Evolutionary conservation across 2,113 vertebrate genomes (phyloP).

Genomic region (Rafetus swinhoei): DNA sequence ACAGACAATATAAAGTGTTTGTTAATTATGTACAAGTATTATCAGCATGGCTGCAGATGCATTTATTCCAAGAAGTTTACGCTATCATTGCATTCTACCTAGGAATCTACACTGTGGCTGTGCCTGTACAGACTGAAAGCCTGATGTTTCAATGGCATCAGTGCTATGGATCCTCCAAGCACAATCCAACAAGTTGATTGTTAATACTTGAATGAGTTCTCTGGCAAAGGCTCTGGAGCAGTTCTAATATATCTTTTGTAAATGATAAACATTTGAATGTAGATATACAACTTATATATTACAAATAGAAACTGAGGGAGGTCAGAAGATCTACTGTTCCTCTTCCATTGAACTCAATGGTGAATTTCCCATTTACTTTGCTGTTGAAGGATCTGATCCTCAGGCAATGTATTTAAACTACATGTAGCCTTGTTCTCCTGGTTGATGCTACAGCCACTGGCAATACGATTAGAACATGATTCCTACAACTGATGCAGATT

Average conservation of each 20-base stretch:
- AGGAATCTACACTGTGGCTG: neutral
- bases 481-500: neutral
- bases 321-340: neutral
- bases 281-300: neutral
- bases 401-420: neutral
- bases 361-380: neutral
- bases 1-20: no score
- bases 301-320: neutral
- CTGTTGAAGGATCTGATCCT: accelerated
- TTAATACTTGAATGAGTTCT: neutral
- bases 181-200: neutral
- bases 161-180: neutral
- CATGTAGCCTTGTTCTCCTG: neutral
- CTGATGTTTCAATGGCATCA: neutral
- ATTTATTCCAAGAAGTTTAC: neutral
- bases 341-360: neutral
- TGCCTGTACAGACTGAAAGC: neutral
- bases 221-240: neutral
- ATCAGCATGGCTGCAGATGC: neutral
- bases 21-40: neutral
- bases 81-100: neutral
- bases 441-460: neutral
- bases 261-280: neutral
- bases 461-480: accelerated
- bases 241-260: neutral